Percentiles rank a stretch among this genome's conserved stretches.
Conservation (phyloP, 2,113 vertebrate genomes). For the Lanius ludovicianus region DNA sequence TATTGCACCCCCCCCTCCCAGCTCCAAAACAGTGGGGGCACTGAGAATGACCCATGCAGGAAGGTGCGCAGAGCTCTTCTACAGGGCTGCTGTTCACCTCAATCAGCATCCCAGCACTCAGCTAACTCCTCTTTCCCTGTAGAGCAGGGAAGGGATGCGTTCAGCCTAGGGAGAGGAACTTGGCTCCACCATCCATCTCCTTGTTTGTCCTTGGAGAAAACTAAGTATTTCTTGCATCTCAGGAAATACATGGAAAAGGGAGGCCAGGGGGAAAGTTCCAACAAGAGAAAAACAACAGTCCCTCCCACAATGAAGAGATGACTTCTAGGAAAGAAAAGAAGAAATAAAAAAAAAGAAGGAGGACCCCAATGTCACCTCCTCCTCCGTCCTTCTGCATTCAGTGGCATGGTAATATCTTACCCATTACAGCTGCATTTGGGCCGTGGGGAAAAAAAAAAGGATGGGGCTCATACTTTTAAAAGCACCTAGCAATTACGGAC, state of each 20-base stretch:
- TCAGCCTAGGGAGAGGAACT: neutral
- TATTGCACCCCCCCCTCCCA: neutral
- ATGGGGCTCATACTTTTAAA: neutral
- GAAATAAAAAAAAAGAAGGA: fast-evolving
- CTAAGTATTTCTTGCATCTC: neutral
- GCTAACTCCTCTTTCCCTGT: neutral
- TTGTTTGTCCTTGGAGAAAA: neutral
- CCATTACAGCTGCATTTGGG: neutral
- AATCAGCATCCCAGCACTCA: neutral
- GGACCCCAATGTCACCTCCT: neutral
- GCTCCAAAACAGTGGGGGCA: neutral
- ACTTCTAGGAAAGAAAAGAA: neutral
- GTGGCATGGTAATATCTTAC: neutral
- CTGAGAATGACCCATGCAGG: fast-evolving
- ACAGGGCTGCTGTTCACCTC: too few relatives aligned
- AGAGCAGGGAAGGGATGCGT: neutral
- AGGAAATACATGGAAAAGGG: neutral
- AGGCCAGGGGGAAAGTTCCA: neutral
- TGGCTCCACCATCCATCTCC: neutral
- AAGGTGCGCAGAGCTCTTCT: neutral
- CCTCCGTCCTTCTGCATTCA: neutral
- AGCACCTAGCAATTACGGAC: neutral
- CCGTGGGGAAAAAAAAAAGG: too few relatives aligned
- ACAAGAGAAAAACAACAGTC: neutral
- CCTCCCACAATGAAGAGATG: neutral